Conservation (phyloP, 2,113 vertebrate genomes). For the Nymphicus hollandicus region DNA sequence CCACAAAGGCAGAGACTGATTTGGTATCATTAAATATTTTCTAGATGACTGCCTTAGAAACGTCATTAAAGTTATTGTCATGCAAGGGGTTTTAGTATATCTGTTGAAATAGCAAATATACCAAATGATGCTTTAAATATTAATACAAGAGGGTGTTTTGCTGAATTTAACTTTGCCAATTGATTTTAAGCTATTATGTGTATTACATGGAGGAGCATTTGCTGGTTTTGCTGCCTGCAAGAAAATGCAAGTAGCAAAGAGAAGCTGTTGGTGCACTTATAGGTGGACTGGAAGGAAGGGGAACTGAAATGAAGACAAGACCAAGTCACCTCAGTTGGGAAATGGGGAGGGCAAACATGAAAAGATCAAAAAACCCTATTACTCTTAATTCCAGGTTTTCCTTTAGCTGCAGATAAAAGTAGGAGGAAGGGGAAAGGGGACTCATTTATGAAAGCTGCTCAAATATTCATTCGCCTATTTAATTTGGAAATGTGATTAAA, state of each 20-base stretch:
- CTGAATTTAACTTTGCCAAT: neutral
- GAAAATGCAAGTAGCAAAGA: neutral
- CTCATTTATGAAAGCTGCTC: neutral
- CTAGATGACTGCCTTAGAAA: neutral
- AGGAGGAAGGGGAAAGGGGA: neutral
- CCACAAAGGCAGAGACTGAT: neutral
- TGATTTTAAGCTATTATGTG: neutral
- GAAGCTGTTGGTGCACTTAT: neutral
- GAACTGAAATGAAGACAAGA: neutral
- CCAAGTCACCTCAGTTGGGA: neutral
- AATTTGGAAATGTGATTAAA: neutral
- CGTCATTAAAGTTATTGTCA: neutral
- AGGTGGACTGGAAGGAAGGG: neutral
- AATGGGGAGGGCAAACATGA: neutral
- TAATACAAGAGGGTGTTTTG: neutral
- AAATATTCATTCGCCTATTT: neutral
- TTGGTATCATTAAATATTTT: neutral
- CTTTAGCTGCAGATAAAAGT: neutral
- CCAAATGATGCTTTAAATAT: constrained; percentile 39
- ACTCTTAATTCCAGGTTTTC: neutral
- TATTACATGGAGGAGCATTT: neutral
- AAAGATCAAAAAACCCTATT: neutral
- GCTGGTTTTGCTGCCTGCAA: neutral
- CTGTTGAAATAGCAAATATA: constrained; percentile 5
- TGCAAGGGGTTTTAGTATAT: neutral